Conservation (phyloP, 1,140 invertebrate species). For the Agrilus planipennis region DNA sequence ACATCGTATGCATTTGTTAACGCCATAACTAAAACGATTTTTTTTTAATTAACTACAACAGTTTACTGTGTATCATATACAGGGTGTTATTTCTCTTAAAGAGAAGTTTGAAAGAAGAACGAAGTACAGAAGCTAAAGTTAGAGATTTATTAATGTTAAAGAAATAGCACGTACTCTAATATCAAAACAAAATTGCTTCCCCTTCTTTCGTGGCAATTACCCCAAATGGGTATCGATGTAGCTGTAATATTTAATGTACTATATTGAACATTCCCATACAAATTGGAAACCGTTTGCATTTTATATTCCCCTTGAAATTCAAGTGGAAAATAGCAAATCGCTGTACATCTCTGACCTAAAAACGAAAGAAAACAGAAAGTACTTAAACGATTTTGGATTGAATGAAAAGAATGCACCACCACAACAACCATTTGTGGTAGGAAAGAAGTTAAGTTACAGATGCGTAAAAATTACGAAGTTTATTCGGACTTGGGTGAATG, state of each 20-base stretch:
- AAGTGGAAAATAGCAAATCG: constrained; percentile 53
- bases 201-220: constrained; percentile 47
- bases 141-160: background rate
- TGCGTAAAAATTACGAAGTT: too few species aligned
- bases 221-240: constrained; percentile 56
- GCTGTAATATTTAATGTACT: constrained; percentile 49
- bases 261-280: constrained; percentile 43
- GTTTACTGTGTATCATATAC: too few species aligned
- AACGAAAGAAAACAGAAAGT: too few species aligned
- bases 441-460: too few species aligned
- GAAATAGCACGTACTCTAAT: constrained; percentile 37
- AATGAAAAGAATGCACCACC: too few species aligned
- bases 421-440: too few species aligned
- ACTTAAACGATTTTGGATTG: too few species aligned
- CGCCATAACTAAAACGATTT: constrained; percentile 35
- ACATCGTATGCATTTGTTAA: constrained; percentile 45
- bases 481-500: too few species aligned
- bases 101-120: background rate
- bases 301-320: constrained; percentile 56
- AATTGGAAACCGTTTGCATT: constrained; percentile 44
- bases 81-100: too few species aligned
- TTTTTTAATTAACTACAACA: background rate
- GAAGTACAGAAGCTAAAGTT: background rate
- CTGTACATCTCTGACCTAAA: constrained; percentile 10
- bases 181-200: constrained; percentile 52